Evolutionary conservation across 2,888 invertebrate species (phyloP).

Genomic region (Liposcelis brunnea): DNA sequence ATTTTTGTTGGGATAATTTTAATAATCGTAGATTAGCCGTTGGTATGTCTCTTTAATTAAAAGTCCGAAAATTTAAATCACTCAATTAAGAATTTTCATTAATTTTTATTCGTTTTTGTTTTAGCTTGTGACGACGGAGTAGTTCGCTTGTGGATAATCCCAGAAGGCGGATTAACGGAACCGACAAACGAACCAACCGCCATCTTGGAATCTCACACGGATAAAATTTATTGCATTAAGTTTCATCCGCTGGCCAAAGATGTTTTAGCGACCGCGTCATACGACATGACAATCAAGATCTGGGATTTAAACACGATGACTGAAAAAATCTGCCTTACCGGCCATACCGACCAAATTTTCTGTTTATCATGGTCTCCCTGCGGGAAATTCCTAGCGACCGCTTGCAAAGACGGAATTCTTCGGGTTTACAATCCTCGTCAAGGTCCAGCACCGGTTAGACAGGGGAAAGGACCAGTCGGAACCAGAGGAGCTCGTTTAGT

Average conservation of each 20-base stretch:
- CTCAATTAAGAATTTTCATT: conserved; percentile 4
- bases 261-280: conserved; percentile 73
- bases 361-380: conserved; percentile 87
- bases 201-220: conserved; percentile 60
- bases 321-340: conserved; percentile 48
- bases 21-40: conserved; percentile 60
- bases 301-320: conserved; percentile 59
- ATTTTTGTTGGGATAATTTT: conserved; percentile 92
- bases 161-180: conserved; percentile 50
- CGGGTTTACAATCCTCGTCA: conserved; percentile 64
- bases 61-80: no score
- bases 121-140: conserved; percentile 75
- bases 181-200: conserved; percentile 60
- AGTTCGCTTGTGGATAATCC: conserved; percentile 64
- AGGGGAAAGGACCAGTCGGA: conserved; percentile 75
- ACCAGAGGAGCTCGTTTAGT: conserved; percentile 75
- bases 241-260: conserved; percentile 80
- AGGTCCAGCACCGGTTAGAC: conserved; percentile 42
- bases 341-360: conserved; percentile 74
- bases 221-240: conserved; percentile 81
- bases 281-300: conserved; percentile 74
- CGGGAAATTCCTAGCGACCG: conserved; percentile 68
- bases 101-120: neutral
- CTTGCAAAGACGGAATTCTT: conserved; percentile 72
- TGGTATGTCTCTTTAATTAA: conserved; percentile 28